These are phyloP conservation scores for Otocyon megalotis DNA, from an alignment of 2,113 vertebrate genomes.

Conservation along the genomic window DNA sequence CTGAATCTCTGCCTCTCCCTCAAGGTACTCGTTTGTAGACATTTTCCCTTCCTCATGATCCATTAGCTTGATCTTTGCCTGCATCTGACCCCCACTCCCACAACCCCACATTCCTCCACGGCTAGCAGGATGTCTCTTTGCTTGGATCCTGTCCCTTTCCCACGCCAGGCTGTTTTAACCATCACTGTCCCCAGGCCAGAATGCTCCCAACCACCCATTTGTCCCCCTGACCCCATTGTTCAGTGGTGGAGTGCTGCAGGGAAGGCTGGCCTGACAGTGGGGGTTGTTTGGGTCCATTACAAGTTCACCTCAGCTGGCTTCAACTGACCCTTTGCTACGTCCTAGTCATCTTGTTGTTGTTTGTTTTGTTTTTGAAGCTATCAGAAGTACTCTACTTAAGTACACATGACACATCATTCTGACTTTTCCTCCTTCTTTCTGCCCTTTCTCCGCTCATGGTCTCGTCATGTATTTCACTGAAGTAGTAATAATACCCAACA, in stretches of 20 bases:
- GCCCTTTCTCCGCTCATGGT: neutral
- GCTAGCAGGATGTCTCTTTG: neutral
- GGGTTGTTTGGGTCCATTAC: neutral
- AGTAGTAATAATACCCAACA: neutral
- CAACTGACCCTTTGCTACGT: neutral
- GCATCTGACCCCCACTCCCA: neutral
- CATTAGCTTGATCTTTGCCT: neutral
- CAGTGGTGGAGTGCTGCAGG: neutral
- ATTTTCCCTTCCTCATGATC: neutral
- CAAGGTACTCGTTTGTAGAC: neutral
- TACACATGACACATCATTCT: neutral
- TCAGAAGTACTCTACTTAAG: constrained; percentile 2
- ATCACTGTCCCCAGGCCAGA: neutral
- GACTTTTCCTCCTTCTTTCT: neutral
- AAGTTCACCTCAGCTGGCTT: neutral
- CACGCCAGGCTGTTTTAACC: neutral
- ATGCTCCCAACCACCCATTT: neutral
- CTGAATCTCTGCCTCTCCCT: neutral
- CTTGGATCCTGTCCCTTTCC: neutral
- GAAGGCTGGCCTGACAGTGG: neutral
- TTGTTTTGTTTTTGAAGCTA: neutral
- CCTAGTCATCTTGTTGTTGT: neutral
- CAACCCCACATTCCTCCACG: neutral
- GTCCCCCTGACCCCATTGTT: neutral
- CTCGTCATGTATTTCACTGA: neutral